phyloP scores from a whole-genome alignment of 1,140 invertebrate species.

The Dryas iulia region DNA sequence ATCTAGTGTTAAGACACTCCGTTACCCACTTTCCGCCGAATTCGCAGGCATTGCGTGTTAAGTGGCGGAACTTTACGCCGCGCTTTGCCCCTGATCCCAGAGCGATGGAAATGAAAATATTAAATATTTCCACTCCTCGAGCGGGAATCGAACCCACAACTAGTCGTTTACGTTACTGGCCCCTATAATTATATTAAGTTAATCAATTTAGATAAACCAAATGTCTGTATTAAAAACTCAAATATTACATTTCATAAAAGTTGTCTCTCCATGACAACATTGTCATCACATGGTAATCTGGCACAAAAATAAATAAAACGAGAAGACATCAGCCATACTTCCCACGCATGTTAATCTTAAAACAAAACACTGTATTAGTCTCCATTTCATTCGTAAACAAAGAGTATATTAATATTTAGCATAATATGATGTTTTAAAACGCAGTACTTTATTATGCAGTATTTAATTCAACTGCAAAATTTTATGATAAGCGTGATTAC shows the following conservation, averaged over 20 bases:
- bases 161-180: too few species aligned
- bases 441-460: neutral
- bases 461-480: neutral
- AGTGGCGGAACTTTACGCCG: too few species aligned
- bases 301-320: conserved; percentile 11
- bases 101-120: too few species aligned
- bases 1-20: too few species aligned
- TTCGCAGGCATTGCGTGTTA: too few species aligned
- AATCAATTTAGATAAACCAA: too few species aligned
- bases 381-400: conserved; percentile 7
- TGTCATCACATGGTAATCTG: conserved; percentile 7
- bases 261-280: neutral
- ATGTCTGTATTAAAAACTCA: too few species aligned
- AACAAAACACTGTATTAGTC: conserved; percentile 7
- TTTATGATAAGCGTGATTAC: neutral
- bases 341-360: conserved; percentile 2
- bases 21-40: too few species aligned
- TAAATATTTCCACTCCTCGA: too few species aligned
- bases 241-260: neutral
- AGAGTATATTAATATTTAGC: neutral
- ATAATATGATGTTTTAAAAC: neutral
- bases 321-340: conserved; percentile 8
- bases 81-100: too few species aligned
- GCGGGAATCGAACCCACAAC: too few species aligned
- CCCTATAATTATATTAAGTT: too few species aligned